Percentiles rank a stretch among this genome's conserved stretches.
phyloP scores from a whole-genome alignment of 2,113 vertebrate genomes.

The Ptyas mucosa region DNA sequence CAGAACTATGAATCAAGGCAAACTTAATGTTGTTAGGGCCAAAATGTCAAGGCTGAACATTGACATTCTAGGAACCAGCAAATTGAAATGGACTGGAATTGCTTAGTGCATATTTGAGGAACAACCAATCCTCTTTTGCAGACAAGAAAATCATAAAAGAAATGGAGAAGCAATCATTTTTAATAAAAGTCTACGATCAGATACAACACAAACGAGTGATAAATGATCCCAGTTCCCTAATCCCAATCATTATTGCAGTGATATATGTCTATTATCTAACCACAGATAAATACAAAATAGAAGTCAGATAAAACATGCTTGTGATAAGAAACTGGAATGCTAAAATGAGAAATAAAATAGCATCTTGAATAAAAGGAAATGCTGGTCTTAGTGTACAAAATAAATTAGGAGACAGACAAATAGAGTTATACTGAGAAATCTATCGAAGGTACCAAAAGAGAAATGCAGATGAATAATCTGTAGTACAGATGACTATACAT shows the following conservation, averaged over 20 bases:
- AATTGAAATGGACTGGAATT: not conserved
- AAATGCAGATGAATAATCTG: not conserved
- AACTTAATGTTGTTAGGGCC: not conserved
- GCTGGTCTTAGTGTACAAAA: not conserved
- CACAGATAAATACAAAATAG: not conserved
- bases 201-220: not conserved
- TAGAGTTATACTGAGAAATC: not conserved
- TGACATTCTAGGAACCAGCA: not conserved
- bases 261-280: not conserved
- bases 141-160: not conserved
- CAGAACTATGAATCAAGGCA: not conserved
- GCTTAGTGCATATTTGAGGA: not conserved
- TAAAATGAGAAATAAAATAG: not conserved
- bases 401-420: not conserved
- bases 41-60: not conserved
- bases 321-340: not conserved
- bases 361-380: not conserved
- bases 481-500: not conserved
- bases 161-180: not conserved
- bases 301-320: not conserved
- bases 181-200: not conserved
- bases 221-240: not conserved
- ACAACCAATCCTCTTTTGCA: not conserved
- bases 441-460: not conserved
- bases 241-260: not conserved